phyloP scores from a whole-genome alignment of 1,140 invertebrate species.

The Papilio polyxenes region DNA sequence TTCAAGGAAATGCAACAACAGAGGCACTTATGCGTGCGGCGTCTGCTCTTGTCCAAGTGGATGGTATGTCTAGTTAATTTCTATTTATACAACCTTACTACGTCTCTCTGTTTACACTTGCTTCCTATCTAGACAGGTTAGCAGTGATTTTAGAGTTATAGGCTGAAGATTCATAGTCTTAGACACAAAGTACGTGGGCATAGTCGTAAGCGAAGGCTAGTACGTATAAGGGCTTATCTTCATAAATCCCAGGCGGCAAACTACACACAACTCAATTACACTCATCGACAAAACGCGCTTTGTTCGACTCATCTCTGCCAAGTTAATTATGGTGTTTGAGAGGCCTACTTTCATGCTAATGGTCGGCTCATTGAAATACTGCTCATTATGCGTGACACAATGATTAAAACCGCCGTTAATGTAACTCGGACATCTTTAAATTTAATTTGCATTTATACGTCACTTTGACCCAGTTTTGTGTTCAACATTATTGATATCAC shows the following conservation, averaged over 20 bases:
- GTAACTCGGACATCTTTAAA: constrained; percentile 6
- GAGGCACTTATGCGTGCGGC: constrained; percentile 85
- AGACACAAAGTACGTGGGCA: not conserved
- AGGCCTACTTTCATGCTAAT: constrained; percentile 52
- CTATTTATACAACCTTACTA: not conserved
- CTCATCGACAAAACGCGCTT: constrained; percentile 45
- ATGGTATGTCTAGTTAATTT: constrained; percentile 77
- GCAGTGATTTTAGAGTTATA: not conserved
- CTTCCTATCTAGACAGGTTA: too few species aligned
- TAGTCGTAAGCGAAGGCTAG: not conserved
- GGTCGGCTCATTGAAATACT: constrained; percentile 48
- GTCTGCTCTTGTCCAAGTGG: constrained; percentile 85
- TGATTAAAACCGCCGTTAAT: constrained; percentile 38
- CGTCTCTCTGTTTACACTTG: too few species aligned
- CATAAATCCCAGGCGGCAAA: constrained; percentile 11
- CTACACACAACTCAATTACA: constrained; percentile 38
- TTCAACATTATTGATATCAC: not conserved
- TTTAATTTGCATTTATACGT: constrained; percentile 10
- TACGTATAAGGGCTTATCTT: not conserved
- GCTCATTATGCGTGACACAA: constrained; percentile 50
- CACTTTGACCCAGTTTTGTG: not conserved
- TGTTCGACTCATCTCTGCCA: constrained; percentile 50
- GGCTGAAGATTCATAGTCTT: not conserved
- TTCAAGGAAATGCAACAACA: constrained; percentile 75
- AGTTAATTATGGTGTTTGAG: constrained; percentile 56